These are phyloP conservation scores for Oscheius onirici DNA, from an alignment of 2,888 invertebrate species.

Conservation along the genomic window DNA sequence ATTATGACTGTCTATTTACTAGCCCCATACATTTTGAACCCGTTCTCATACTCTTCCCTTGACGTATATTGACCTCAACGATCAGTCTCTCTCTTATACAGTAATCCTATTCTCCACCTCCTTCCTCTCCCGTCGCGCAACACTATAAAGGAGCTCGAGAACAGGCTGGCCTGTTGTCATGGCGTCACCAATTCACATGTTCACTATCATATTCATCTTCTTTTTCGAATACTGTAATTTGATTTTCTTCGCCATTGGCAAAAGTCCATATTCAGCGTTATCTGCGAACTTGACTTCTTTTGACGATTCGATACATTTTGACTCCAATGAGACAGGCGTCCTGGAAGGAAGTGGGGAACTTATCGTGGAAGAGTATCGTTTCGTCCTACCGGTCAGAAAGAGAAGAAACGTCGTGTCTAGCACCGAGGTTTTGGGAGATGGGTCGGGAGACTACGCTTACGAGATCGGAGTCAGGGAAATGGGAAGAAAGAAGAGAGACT, in stretches of 20 bases:
- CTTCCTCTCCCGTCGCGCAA: neutral
- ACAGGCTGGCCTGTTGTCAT: neutral
- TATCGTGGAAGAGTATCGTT: neutral
- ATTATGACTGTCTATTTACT: too few relatives aligned
- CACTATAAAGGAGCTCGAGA: neutral
- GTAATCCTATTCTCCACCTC: neutral
- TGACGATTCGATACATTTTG: neutral
- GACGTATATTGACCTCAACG: conserved; percentile 8
- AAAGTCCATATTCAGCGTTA: neutral
- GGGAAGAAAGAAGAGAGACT: neutral
- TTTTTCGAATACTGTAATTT: neutral
- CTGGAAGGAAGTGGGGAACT: conserved; percentile 7
- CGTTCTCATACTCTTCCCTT: neutral
- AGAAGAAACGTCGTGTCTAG: neutral
- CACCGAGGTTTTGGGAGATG: neutral
- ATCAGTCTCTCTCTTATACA: neutral
- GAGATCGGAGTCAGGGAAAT: neutral
- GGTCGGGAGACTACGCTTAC: neutral
- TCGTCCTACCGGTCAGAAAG: conserved; percentile 12
- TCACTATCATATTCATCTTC: neutral
- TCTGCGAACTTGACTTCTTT: neutral
- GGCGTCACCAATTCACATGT: neutral
- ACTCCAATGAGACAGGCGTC: neutral
- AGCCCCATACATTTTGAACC: too few relatives aligned
- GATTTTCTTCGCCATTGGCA: neutral